phyloP scores from a whole-genome alignment of 2,113 vertebrate species.

The Nematolebias whitei region DNA sequence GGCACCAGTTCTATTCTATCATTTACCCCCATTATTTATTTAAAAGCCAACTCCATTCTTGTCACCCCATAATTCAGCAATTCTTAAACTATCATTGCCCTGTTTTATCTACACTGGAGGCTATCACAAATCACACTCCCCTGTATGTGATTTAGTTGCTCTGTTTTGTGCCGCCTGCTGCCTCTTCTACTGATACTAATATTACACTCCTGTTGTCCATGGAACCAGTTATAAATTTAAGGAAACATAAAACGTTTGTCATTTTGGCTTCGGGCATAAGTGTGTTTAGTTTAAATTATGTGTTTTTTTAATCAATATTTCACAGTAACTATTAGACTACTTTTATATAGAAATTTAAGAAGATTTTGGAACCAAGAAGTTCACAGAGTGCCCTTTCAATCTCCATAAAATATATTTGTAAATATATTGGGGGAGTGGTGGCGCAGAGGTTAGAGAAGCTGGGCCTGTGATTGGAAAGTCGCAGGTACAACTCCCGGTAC shows the following conservation, averaged over 20 bases:
- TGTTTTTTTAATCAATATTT: neutral
- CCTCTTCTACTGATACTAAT: slow-evolving; percentile 11
- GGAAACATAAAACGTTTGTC: neutral
- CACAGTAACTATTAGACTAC: neutral
- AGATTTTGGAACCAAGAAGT: no score
- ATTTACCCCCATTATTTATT: slow-evolving; percentile 57
- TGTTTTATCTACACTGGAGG: slow-evolving; percentile 47
- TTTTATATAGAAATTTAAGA: no score
- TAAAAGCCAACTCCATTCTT: slow-evolving; percentile 54
- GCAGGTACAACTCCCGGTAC: no score
- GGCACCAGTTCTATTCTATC: slow-evolving; percentile 35
- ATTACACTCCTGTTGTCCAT: slow-evolving; percentile 3
- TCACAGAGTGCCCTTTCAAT: neutral
- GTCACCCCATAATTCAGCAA: slow-evolving; percentile 55
- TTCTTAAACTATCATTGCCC: slow-evolving; percentile 53
- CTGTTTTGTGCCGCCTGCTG: slow-evolving; percentile 30
- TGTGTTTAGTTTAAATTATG: neutral
- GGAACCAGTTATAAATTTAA: slow-evolving; percentile 1
- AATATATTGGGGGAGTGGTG: no score
- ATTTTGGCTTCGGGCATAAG: neutral
- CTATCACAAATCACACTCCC: slow-evolving; percentile 49
- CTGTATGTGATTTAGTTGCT: slow-evolving; percentile 49
- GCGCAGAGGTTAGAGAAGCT: no score
- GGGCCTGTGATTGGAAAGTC: no score
- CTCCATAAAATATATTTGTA: no score